Evolutionary conservation across 2,888 invertebrate species (phyloP), one percentile per base, ranked within the genome.

Genomic region (Glyphotaelius pellucidus): DNA sequence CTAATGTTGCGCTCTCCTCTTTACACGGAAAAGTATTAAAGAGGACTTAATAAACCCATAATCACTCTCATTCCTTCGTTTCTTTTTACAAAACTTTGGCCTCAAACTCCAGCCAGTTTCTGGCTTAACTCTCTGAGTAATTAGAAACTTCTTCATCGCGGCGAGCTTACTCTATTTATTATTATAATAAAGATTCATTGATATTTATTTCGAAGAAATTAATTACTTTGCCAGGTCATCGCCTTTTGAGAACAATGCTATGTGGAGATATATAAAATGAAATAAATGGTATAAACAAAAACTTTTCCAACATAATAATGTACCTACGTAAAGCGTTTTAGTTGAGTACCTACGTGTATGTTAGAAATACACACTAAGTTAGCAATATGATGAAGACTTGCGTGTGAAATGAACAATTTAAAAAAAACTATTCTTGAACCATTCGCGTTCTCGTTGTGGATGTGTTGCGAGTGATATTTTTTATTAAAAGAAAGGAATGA

Each of bases 11-110:
- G 35, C 83, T 38, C 83, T 83, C 35, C 25, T 83, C 83, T 32
- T 83, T 83, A 83, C 35, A 9, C 9, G 32, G 83, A 80, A 80
- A 90, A 87, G 92, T 90, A 92, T 92, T 92, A 91, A 80, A 67
- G 88, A 85, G 86, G 90, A 91, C 92, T 91, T 89, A 92, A 90
- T 90, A 87, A 90, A 90, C 89, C 91, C 87, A 91, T 92, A 91
- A 92, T 91, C 92, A 92, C 91, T 91, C 91, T 86, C 90, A 79
- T 91, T 90, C 86, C 31, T 52, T 35, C 42, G 19, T 83, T 84
- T 79, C 84, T 90, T 90, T 90, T 90, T 90, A 90, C 38, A 25
- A 86, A 90, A 90, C 35, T 90, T 90, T 90, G 35, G 32, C 90
- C 85, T 89, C 87, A n/a, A 79, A 32, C 67, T 38, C 83, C 35